phyloP scores from a whole-genome alignment of 1,140 invertebrate genomes.

The Sitobion miscanthi region DNA sequence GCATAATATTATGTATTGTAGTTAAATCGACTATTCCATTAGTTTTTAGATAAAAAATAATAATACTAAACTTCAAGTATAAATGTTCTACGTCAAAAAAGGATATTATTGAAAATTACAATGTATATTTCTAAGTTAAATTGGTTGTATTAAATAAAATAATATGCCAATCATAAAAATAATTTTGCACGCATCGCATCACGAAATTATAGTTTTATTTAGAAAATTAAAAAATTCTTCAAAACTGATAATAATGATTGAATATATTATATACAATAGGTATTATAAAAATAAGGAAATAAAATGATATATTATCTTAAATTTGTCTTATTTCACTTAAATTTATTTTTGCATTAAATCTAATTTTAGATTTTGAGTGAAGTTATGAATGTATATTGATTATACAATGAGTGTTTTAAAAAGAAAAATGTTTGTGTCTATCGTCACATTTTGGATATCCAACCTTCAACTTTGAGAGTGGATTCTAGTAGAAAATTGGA shows the following conservation, averaged over 20 bases:
- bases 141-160: neutral
- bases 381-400: neutral
- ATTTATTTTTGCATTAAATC: too few species aligned
- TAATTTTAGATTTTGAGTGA: neutral
- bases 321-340: too few species aligned
- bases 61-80: neutral
- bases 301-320: neutral
- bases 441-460: neutral
- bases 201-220: neutral
- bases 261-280: neutral
- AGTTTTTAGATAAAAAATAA: neutral
- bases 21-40: neutral
- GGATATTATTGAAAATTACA: neutral
- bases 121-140: neutral
- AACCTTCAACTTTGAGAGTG: neutral
- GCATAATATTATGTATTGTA: neutral
- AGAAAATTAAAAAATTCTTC: neutral
- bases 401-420: neutral
- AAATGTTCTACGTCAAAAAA: neutral
- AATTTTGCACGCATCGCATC: neutral
- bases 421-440: too few species aligned
- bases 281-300: too few species aligned
- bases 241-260: neutral
- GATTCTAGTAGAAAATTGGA: neutral
- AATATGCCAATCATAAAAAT: neutral